Evolutionary conservation across 64 coral and sea anemone genomes (phyloP).

Genomic region (Montipora cactus): DNA sequence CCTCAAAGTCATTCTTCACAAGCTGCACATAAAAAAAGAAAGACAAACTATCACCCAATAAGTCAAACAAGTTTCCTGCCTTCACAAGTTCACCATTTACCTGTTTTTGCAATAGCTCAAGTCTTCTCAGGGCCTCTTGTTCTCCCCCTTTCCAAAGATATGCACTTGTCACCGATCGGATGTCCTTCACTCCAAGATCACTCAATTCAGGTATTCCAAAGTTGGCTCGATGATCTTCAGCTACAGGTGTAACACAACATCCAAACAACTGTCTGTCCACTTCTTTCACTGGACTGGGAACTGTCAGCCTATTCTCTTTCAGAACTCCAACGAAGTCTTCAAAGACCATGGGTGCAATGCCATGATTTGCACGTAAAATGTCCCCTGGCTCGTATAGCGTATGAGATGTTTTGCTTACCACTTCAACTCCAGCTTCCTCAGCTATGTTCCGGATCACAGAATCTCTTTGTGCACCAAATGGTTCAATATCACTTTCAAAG

Average conservation of each 20-base stretch:
- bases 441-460: constrained; percentile 53
- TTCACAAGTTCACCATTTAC: neutral
- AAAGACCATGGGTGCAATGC: constrained; percentile 14
- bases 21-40: neutral
- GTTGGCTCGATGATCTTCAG: neutral
- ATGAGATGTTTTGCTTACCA: constrained; percentile 66
- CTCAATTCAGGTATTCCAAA: constrained; percentile 52
- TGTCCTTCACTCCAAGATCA: constrained; percentile 69
- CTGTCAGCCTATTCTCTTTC: neutral
- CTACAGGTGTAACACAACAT: constrained; percentile 21
- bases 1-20: neutral
- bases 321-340: constrained; percentile 41
- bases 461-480: constrained; percentile 64
- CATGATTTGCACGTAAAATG: constrained; percentile 29
- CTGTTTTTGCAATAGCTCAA: constrained; percentile 15
- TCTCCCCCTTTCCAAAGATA: constrained; percentile 63
- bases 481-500: constrained; percentile 83
- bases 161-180: constrained; percentile 5
- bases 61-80: too few species aligned
- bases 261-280: constrained; percentile 31
- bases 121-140: constrained; percentile 37
- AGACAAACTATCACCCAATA: too few species aligned
- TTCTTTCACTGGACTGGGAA: constrained; percentile 20
- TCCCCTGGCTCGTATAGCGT: constrained; percentile 70
- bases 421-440: constrained; percentile 61